Evolutionary conservation across 37 sponge, comb jelly and placozoan species (phyloP).

Genomic region (Cladorhizidae sp.): DNA sequence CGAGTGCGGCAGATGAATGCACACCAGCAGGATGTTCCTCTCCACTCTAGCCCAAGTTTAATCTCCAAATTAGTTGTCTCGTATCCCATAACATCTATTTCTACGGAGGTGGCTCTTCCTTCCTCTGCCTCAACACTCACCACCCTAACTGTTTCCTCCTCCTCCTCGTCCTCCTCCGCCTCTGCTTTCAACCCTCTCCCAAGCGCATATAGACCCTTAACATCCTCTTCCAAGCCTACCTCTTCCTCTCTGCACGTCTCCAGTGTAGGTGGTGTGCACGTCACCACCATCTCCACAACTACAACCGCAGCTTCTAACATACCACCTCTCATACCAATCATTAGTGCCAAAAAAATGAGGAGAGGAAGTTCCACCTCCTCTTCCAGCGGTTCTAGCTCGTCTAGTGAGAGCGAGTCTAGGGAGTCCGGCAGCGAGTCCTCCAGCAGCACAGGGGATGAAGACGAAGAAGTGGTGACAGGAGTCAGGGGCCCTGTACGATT

Average conservation of each 20-base stretch:
- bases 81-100: background rate
- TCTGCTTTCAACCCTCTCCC: background rate
- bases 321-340: slow-evolving; percentile 14
- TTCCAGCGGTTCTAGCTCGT: slow-evolving; percentile 23
- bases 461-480: background rate
- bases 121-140: background rate
- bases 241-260: background rate
- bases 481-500: slow-evolving; percentile 37
- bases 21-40: background rate
- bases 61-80: slow-evolving; percentile 21
- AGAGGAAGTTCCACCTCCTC: slow-evolving; percentile 2
- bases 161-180: background rate
- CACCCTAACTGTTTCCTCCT: background rate
- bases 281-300: background rate
- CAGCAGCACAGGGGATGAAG: slow-evolving; percentile 21
- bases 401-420: slow-evolving; percentile 41
- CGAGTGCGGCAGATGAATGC: slow-evolving; percentile 1
- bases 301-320: background rate
- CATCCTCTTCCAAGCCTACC: background rate
- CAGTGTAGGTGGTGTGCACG: background rate
- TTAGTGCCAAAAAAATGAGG: background rate
- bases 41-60: background rate
- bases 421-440: slow-evolving; percentile 39
- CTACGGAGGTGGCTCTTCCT: background rate
- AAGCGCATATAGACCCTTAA: too few relatives aligned